Conservation (phyloP, 2,888 invertebrate genomes). For the Pammene aurita region DNA sequence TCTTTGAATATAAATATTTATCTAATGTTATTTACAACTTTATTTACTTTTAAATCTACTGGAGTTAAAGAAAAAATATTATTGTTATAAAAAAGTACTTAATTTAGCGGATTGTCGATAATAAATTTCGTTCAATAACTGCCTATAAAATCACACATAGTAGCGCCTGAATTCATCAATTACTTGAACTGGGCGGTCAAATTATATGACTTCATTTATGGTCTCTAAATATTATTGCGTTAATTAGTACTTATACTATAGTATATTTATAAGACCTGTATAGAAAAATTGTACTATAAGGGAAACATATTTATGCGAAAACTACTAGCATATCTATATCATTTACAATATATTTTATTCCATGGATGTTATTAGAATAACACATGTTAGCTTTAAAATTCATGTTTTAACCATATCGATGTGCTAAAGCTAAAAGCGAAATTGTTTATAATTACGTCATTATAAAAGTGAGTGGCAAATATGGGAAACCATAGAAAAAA, state of each 20-base stretch:
- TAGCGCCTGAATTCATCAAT: slow-evolving; percentile 9
- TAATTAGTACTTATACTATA: not conserved
- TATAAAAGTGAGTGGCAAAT: slow-evolving; percentile 36
- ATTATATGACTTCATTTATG: slow-evolving; percentile 7
- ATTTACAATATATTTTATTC: slow-evolving; percentile 26
- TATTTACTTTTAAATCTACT: no score
- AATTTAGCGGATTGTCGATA: not conserved
- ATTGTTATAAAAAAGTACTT: not conserved
- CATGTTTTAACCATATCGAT: slow-evolving; percentile 50
- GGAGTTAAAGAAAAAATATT: no score
- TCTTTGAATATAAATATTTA: no score
- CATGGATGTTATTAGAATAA: slow-evolving; percentile 25
- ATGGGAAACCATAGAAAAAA: slow-evolving; percentile 38
- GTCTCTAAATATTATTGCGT: slow-evolving; percentile 11
- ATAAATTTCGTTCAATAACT: not conserved
- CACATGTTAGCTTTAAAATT: slow-evolving; percentile 48
- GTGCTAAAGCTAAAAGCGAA: slow-evolving; percentile 48
- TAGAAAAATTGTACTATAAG: slow-evolving; percentile 24
- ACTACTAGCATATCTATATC: slow-evolving; percentile 13
- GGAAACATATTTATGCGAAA: slow-evolving; percentile 24
- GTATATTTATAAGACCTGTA: slow-evolving; percentile 28
- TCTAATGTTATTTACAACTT: no score
- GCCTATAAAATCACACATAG: not conserved
- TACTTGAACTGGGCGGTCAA: slow-evolving; percentile 13
- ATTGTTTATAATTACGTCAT: slow-evolving; percentile 31